Evolutionary conservation across 2,113 vertebrate species (phyloP), one percentile per base, ranked within the genome.

Genomic region (Herpailurus yagouaroundi): DNA sequence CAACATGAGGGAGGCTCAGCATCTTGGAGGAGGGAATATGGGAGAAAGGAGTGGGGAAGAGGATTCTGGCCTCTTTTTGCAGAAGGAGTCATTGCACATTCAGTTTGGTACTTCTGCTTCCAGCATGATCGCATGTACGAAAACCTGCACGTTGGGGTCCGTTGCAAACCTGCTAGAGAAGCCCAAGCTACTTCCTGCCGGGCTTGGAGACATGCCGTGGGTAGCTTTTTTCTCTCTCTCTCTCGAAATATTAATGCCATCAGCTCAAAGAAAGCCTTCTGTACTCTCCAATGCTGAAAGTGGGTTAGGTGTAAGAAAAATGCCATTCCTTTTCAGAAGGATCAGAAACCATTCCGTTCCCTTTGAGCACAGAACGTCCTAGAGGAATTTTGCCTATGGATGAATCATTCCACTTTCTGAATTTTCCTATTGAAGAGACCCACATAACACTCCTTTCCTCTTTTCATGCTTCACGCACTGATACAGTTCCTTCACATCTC

Each of bases 51-150:
- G 13, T 5, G 4, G 60, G 19, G 60, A 89, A 33, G 68, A 80
- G 52, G 89, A 80, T 71, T 94, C 83, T 80, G 93, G 93, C 77
- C 84, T 96, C 69, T 97, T 95, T 95, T 83, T 94, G 77, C 89
- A 91, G 94, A 97, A 94, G 91, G 66, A 98, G 41, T 48, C 66
- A 74, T 79, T 91, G 94, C 95, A 97, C 96, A 97, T 97, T 97
- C 97, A 96, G 87, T 94, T 79, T 91, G 77, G 76, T 74, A 29
- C 89, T 92, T 95, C 89, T 48, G 96, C 60, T 88, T 74, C 91
- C 83, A 87, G 66, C 19, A 29, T 63, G 74, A 76, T 41, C 89
- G 90, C 96, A 73, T n/a, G 38, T 90, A 66, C 69, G 38, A 89
- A 82, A 96, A 29, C 89, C 89, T 89, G 95, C 91, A 29, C 2